These are phyloP conservation scores for Amorpha juglandis DNA, from an alignment of 2,888 invertebrate genomes.

Conservation along the genomic window DNA sequence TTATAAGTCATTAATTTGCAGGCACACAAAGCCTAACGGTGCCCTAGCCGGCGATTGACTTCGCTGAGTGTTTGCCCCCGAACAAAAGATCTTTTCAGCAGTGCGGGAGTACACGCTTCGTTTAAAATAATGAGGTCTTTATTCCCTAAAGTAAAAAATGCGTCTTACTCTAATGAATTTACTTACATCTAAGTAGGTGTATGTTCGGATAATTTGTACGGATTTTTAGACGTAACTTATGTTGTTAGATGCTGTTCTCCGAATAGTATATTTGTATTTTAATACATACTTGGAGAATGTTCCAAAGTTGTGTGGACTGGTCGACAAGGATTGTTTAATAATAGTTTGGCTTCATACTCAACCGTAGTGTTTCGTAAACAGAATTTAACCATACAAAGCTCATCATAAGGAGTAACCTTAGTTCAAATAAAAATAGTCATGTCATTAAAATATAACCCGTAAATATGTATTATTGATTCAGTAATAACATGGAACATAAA, in stretches of 20 bases:
- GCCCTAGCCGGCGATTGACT: slow-evolving; percentile 70
- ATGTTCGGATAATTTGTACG: not conserved
- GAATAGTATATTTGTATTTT: slow-evolving; percentile 1
- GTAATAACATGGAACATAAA: too few species aligned
- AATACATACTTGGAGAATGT: not conserved
- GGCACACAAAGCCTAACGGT: slow-evolving; percentile 69
- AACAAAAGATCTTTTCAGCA: slow-evolving; percentile 79
- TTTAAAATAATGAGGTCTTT: slow-evolving; percentile 77
- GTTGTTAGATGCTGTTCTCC: not conserved
- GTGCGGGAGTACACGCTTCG: slow-evolving; percentile 65
- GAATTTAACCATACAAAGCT: too few species aligned
- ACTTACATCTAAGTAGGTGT: slow-evolving; percentile 28
- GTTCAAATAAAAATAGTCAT: too few species aligned
- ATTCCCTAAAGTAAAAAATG: slow-evolving; percentile 61
- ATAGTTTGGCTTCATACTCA: not conserved
- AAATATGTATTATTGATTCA: too few species aligned
- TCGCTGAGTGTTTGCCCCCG: slow-evolving; percentile 71
- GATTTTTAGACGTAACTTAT: not conserved
- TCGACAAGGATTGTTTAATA: not conserved
- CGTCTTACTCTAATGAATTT: slow-evolving; percentile 21
- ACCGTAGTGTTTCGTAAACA: not conserved
- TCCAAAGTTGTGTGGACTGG: not conserved
- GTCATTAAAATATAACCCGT: too few species aligned
- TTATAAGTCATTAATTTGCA: slow-evolving; percentile 77
- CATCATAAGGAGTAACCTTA: too few species aligned